A percentile compares a stretch with the other conserved stretches of the same genome.
Conservation (phyloP, 1,140 invertebrate genomes). For the Conus betulinus region DNA sequence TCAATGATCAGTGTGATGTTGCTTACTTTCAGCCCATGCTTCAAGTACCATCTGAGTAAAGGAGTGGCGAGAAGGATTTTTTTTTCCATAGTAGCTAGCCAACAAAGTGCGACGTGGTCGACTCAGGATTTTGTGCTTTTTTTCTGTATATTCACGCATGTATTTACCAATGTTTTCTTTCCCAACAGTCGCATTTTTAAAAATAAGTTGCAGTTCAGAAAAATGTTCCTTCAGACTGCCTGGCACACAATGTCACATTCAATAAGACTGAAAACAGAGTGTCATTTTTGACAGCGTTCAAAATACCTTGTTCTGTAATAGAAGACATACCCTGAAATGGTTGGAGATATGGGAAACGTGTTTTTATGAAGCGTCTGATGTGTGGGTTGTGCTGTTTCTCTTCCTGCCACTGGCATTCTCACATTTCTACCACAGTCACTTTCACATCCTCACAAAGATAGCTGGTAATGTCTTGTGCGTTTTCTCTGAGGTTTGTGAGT, state of each 20-base stretch:
- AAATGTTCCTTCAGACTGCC: not conserved
- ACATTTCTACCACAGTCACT: too few species aligned
- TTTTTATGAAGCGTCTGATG: too few species aligned
- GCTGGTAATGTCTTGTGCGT: too few species aligned
- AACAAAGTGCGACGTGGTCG: not conserved
- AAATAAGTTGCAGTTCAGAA: not conserved
- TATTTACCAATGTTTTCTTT: not conserved
- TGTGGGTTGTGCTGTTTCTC: too few species aligned
- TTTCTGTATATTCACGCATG: not conserved
- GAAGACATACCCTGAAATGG: not conserved
- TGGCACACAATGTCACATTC: not conserved
- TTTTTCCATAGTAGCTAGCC: not conserved
- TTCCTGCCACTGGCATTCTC: too few species aligned
- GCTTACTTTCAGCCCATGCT: not conserved
- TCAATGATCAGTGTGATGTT: not conserved
- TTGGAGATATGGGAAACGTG: not conserved
- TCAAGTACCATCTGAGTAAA: not conserved
- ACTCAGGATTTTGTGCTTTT: not conserved
- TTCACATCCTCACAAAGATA: too few species aligned
- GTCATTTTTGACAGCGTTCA: not conserved
- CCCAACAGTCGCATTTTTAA: not conserved
- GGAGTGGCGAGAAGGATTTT: not conserved
- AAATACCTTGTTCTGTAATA: not conserved
- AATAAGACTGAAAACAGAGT: not conserved
- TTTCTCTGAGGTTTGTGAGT: too few species aligned